These are phyloP conservation scores for Atopsyche davidsoni DNA, from an alignment of 1,140 invertebrate genomes.

Conservation along the genomic window DNA sequence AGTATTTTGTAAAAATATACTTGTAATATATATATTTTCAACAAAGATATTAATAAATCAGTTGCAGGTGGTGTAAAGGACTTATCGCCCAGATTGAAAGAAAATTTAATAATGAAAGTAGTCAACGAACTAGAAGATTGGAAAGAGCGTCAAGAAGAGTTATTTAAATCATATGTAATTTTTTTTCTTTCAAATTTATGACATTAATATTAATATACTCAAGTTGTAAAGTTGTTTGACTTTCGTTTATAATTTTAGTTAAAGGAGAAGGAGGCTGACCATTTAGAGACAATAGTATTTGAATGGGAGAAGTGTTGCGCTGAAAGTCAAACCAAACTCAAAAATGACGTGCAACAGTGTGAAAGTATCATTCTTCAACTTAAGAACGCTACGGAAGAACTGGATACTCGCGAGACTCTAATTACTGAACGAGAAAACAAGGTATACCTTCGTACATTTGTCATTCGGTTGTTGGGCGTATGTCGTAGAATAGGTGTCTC, in stretches of 20 bases:
- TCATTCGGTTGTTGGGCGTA: neutral
- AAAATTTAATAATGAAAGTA: constrained; percentile 25
- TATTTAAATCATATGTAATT: constrained; percentile 35
- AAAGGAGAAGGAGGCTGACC: neutral
- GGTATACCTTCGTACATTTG: constrained; percentile 1
- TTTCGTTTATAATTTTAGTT: neutral
- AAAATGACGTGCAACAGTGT: neutral
- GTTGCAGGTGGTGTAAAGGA: too few species aligned
- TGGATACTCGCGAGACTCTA: neutral
- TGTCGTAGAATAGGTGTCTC: too few species aligned
- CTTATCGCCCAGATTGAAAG: constrained; percentile 15
- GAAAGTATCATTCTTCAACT: neutral
- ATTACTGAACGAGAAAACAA: constrained; percentile 7
- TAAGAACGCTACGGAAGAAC: neutral
- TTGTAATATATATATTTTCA: constrained; percentile 39
- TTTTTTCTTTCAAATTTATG: neutral
- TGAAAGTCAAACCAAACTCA: neutral
- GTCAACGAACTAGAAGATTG: constrained; percentile 49
- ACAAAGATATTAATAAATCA: neutral
- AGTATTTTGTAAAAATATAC: constrained; percentile 37
- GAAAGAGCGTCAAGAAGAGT: constrained; percentile 48
- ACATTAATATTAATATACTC: neutral
- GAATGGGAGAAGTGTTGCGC: neutral
- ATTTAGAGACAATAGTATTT: neutral
- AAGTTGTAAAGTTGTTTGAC: neutral